Conservation (phyloP, 2,797 vertebrate genomes). For the Alfaro cultratus region DNA sequence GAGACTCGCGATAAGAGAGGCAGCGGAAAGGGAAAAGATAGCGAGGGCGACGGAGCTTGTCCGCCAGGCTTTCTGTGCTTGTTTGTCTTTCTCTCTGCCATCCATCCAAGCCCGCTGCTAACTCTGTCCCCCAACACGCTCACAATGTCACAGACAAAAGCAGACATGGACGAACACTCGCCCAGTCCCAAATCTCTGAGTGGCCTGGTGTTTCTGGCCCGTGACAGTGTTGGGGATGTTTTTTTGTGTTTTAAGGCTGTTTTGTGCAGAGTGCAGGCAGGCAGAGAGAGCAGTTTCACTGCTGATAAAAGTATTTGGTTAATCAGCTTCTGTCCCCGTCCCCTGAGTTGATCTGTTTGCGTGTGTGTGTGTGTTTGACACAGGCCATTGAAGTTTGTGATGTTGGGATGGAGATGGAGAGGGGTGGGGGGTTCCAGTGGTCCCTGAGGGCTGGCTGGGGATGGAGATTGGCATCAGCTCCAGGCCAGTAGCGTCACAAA, state of each 20-base stretch:
- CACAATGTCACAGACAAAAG: conserved; percentile 50
- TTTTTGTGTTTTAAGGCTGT: conserved; percentile 77
- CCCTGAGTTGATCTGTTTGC: conserved; percentile 62
- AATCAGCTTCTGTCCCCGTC: conserved; percentile 84
- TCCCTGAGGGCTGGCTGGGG: conserved; percentile 67
- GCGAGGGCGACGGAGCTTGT: conserved; percentile 74
- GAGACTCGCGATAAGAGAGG: neutral
- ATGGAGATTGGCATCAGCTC: conserved; percentile 78
- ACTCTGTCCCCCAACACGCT: conserved; percentile 63
- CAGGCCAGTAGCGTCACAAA: conserved; percentile 74
- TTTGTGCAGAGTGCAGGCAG: conserved; percentile 78
- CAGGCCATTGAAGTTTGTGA: conserved; percentile 78
- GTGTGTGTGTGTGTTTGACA: conserved; percentile 64
- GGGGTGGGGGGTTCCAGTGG: conserved; percentile 44
- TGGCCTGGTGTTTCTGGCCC: conserved; percentile 69
- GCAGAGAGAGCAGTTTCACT: conserved; percentile 78
- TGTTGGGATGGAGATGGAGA: conserved; percentile 28
- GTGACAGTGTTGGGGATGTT: conserved; percentile 55
- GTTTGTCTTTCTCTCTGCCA: conserved; percentile 71
- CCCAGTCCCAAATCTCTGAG: conserved; percentile 62
- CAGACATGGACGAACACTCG: conserved; percentile 35
- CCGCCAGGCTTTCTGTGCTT: conserved; percentile 74
- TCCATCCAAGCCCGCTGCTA: conserved; percentile 79
- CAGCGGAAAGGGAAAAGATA: conserved; percentile 42
- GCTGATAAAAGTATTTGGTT: conserved; percentile 90